Evolutionary conservation across 1,140 invertebrate species (phyloP), one percentile per base, ranked within the genome.

Genomic region (Scaptodrosophila lebanonensis): DNA sequence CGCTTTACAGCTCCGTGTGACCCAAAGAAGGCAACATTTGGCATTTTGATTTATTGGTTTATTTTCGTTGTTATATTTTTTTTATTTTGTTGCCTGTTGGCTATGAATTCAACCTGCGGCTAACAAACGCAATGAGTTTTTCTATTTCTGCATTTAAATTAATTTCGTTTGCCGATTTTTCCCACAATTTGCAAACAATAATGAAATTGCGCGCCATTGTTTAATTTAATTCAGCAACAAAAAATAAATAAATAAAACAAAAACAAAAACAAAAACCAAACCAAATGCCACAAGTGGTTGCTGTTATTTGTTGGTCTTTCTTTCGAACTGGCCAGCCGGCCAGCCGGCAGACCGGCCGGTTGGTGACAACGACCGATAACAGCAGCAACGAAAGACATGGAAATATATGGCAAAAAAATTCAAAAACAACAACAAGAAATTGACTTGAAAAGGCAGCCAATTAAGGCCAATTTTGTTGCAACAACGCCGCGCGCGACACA

Each of bases 171-270:
- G 6, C 11, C n/a, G 6, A 12, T 79, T 76, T 71, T 79, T 79
- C 73, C 73, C 73, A 77, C 73, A 77, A 77, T 77, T 79, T 77
- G 73, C 73, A 79, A 77, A 77, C 73, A 77, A 77, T 77, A 77
- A 77, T 77, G 56, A 73, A 77, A 77, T 33, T 40, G 47, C 30
- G 33, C 47, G 11, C 30, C 39, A 30, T 49, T 50, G 63, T 22
- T 68, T 79, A 79, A 79, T 79, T 79, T 82, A 76, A 76, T 77
- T 61, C 58, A 53, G 40, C 63, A 56, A 62, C 79, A 52, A 61
- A 66, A 66, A 67, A 51, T 44, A 72, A 65, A 72, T 66, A 51
- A 51, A 66, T 7, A 43, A 11, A 42, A 15, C 13, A 43, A 30
- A 38, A 32, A 40, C 33, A 45, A 65, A 71, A 56, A 61, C 29